These are phyloP conservation scores for Pocillopora verrucosa DNA, from an alignment of 64 coral and sea anemone species.

Conservation along the genomic window DNA sequence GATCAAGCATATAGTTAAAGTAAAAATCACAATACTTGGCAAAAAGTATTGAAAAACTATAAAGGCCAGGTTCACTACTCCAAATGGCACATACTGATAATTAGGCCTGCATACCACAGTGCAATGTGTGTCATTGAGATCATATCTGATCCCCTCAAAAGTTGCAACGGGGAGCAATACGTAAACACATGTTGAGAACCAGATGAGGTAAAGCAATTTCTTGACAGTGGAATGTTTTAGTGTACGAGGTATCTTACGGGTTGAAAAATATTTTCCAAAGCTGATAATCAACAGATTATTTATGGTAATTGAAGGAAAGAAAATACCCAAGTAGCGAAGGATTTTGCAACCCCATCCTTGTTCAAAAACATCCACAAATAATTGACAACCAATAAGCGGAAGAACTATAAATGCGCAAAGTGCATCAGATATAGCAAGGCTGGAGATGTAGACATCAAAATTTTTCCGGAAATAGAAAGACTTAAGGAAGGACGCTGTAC, in stretches of 20 bases:
- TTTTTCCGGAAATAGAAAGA: neutral
- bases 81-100: neutral
- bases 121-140: neutral
- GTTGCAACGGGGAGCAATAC: neutral
- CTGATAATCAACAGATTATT: conserved; percentile 33
- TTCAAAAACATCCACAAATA: neutral
- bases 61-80: neutral
- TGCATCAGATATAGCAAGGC: conserved; percentile 1
- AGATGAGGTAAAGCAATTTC: neutral
- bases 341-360: conserved; percentile 6
- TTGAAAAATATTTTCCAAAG: conserved; percentile 21
- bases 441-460: neutral
- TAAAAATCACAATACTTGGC: conserved; percentile 1
- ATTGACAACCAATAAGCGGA: neutral
- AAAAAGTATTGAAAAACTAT: neutral
- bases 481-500: neutral
- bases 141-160: neutral
- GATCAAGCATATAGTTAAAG: neutral
- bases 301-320: conserved; percentile 34
- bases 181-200: neutral
- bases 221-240: neutral
- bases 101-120: conserved; percentile 14
- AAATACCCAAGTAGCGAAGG: neutral
- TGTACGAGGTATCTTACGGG: neutral
- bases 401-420: neutral